Conservation (phyloP, 2,888 invertebrate genomes). For the Thera obeliscata region DNA sequence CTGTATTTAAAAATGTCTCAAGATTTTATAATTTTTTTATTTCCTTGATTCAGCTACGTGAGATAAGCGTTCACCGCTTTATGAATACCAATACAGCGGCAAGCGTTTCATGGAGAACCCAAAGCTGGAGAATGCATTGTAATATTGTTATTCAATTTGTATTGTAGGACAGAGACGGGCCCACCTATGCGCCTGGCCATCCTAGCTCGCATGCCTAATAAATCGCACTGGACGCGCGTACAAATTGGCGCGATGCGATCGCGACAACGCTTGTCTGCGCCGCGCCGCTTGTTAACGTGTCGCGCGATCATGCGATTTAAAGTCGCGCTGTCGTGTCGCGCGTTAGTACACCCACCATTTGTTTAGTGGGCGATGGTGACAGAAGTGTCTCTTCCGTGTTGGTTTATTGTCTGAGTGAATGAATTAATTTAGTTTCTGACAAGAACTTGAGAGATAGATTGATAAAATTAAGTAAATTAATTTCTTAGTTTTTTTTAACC, state of each 20-base stretch:
- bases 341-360: conserved; percentile 40
- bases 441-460: not conserved
- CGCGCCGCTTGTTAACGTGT: conserved; percentile 69
- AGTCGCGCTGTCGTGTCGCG: conserved; percentile 30
- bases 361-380: conserved; percentile 18
- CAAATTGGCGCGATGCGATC: conserved; percentile 78
- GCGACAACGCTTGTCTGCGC: conserved; percentile 57
- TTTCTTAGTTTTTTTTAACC: too few species aligned
- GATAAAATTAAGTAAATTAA: too few species aligned
- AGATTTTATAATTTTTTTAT: too few species aligned
- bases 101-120: too few species aligned
- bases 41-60: too few species aligned
- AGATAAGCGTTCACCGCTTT: too few species aligned
- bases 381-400: conserved; percentile 21
- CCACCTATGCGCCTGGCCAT: conserved; percentile 59
- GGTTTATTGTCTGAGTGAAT: not conserved
- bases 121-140: too few species aligned
- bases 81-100: too few species aligned
- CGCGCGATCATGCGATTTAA: conserved; percentile 48
- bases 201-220: conserved; percentile 74
- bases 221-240: conserved; percentile 74
- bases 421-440: not conserved
- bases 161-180: conserved; percentile 39
- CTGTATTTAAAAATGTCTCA: too few species aligned
- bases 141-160: not conserved